Conservation (phyloP, 2,113 vertebrate genomes). For the Kryptolebias marmoratus region DNA sequence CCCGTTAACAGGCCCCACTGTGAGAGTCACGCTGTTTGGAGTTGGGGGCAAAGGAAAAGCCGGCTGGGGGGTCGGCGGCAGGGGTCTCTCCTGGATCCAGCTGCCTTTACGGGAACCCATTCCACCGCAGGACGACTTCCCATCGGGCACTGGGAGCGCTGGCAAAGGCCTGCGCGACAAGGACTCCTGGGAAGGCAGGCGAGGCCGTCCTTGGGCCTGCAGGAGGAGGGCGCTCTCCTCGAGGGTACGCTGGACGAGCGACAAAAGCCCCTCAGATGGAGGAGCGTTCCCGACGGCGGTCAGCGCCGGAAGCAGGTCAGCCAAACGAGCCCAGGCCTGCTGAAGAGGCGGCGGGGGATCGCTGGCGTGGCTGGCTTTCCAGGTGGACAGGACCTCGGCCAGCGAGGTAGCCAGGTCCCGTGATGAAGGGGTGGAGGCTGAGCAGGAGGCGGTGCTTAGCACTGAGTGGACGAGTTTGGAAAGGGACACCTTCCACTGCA, state of each 20-base stretch:
- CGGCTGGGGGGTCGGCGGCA: constrained; percentile 86
- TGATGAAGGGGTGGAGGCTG: constrained; percentile 57
- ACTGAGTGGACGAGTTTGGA: constrained; percentile 77
- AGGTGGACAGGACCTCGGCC: constrained; percentile 81
- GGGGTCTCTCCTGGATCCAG: constrained; percentile 89
- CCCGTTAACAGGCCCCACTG: constrained; percentile 50
- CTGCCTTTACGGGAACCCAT: constrained; percentile 88
- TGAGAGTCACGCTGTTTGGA: constrained; percentile 62
- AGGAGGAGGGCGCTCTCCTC: constrained; percentile 78
- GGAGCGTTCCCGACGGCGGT: constrained; percentile 64
- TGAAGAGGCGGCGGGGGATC: constrained; percentile 76
- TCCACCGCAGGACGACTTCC: constrained; percentile 79
- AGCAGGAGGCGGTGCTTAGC: constrained; percentile 59
- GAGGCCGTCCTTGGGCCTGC: constrained; percentile 81
- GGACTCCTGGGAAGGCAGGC: constrained; percentile 87
- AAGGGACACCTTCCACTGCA: constrained; percentile 78
- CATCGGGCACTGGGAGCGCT: constrained; percentile 85
- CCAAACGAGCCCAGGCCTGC: constrained; percentile 78
- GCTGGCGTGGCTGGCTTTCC: constrained; percentile 75
- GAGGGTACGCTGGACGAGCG: constrained; percentile 77
- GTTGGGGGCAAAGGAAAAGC: constrained; percentile 74
- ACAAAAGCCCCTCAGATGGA: constrained; percentile 73
- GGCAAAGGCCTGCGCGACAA: constrained; percentile 88
- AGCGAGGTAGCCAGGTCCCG: constrained; percentile 78
- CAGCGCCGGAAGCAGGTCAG: constrained; percentile 77